Base-by-base conservation (phyloP, 2,113 vertebrate genomes). In the Panthera uncia region DNA sequence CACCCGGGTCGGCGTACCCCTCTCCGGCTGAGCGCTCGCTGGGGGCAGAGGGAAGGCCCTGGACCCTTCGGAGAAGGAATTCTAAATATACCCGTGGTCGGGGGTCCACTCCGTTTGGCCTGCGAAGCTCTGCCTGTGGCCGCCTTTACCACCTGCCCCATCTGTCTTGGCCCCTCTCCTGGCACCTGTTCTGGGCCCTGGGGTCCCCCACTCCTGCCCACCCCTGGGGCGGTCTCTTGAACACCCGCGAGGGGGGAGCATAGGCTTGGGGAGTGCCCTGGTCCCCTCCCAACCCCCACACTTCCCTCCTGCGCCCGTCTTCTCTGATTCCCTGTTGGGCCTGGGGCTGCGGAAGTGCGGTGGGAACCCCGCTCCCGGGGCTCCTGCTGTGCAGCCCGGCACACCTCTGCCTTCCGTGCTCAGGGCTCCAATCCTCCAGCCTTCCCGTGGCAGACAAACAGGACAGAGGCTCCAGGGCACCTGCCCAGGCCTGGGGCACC, bases 251-350 rank as follows among this genome's bases (percentile, higher is more conserved):
- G 1, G 16, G 68, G 13, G 16, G 31, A 31, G 2, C 0, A 0
- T 0, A 21, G 74, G 10, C 52, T 15, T 4, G 12, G 36, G 41
- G 41, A 10, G 13, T 3, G 19, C 2, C 2, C 29, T 4, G 0
- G n/a, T 0, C 50, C 41, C 9, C n/a, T 15, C 12, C 50, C 25
- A 55, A 66, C 23, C 36, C 29, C 50, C 41, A 31, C 48, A 5
- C 15, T 38, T 33, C 18, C 1, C 0, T 3, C 18, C 0, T 14
- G 15, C 0, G 1, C 76, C 63, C n/a, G 0, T 0, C 8, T 14
- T 55, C 38, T 95, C 68, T 25, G 63, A 13, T 33, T 41, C 36
- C 89, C 63, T 36, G 36, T 1, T 74, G 65, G 68, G 52, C 69
- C 27, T 57, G 76, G 48, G 57, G 48, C n/a, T 61, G 18, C 3